Percentiles rank a stretch among this genome's conserved stretches.
Evolutionary conservation across 2,113 vertebrate species (phyloP).

Genomic region (Sula dactylatra): DNA sequence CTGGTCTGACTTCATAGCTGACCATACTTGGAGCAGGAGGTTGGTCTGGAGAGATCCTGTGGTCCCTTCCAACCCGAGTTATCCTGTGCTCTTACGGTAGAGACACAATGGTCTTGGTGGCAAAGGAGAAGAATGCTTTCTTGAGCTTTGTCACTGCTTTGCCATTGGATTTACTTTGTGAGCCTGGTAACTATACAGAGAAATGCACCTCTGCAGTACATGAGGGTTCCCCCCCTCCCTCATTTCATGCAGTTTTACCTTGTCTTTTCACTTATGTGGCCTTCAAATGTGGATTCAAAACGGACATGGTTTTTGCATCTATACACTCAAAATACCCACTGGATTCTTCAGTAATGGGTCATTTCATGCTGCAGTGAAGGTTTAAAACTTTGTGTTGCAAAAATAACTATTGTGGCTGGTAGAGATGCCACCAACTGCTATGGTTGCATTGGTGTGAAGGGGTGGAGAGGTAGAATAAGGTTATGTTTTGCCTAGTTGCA

Average conservation of each 20-base stretch:
- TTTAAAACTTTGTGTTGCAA: neutral
- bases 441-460: neutral
- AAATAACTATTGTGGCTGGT: neutral
- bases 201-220: neutral
- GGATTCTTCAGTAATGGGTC: neutral
- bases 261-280: neutral
- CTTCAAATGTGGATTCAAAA: neutral
- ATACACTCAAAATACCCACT: neutral
- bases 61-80: neutral
- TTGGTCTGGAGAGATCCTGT: neutral
- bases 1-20: neutral
- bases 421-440: neutral
- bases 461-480: neutral
- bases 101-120: neutral
- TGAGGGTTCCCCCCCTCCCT: too few species aligned
- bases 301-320: neutral
- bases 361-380: neutral
- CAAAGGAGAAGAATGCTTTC: neutral
- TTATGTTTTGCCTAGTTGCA: neutral
- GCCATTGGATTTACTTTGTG: neutral
- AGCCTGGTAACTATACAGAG: neutral
- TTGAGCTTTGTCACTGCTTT: neutral
- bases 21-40: neutral
- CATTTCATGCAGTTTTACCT: neutral
- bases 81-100: neutral